Percentiles rank a stretch among this genome's conserved stretches.
phyloP scores from a whole-genome alignment of 2,113 vertebrate species.

The Dasyornis broadbenti region DNA sequence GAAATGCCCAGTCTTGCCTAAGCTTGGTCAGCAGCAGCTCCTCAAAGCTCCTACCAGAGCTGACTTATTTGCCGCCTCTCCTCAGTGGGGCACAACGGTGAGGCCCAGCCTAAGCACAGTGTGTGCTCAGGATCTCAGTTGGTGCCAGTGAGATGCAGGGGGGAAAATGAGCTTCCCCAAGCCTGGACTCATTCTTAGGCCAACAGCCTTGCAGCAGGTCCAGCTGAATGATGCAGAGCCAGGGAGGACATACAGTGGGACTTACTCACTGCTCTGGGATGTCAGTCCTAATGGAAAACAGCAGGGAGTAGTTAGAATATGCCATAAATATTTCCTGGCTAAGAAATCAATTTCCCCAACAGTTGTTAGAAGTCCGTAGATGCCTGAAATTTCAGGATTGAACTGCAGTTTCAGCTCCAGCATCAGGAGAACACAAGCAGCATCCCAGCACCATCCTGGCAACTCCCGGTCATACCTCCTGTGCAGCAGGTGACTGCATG shows the following conservation, averaged over 20 bases:
- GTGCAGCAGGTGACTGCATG: neutral
- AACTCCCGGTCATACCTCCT: neutral
- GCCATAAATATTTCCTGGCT: conserved; percentile 27
- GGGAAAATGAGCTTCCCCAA: neutral
- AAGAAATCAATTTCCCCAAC: neutral
- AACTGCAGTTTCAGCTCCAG: neutral
- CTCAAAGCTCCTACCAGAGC: neutral
- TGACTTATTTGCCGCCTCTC: neutral
- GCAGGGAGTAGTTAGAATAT: neutral
- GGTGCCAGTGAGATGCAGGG: neutral
- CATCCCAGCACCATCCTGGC: fast-evolving
- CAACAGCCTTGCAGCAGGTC: neutral
- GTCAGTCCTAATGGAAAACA: conserved; percentile 11
- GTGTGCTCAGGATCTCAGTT: neutral
- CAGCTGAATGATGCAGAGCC: neutral
- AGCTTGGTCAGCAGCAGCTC: neutral
- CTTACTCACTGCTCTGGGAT: conserved; percentile 23
- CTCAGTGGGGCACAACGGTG: fast-evolving
- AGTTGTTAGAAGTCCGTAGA: neutral
- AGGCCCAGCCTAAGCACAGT: neutral
- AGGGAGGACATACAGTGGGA: neutral
- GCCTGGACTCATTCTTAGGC: neutral
- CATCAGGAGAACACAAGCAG: neutral
- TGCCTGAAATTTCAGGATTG: neutral
- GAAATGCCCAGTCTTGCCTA: neutral